Conservation (phyloP, 2,113 vertebrate genomes). For the Regulus satrapa region DNA sequence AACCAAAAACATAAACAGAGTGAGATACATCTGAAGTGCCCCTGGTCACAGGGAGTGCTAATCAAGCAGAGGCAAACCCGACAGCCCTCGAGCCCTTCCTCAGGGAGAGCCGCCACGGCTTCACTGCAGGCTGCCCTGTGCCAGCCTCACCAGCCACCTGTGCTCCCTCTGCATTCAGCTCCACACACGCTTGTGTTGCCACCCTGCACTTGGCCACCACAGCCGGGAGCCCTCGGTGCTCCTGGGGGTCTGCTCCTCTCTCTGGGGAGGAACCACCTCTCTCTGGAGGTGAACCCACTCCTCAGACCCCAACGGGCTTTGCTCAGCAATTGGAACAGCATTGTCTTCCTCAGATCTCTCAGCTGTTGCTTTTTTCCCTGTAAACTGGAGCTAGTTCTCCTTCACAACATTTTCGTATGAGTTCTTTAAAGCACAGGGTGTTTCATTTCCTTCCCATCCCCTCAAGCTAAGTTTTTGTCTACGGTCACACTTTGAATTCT, state of each 20-base stretch:
- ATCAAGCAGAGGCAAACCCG: background rate
- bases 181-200: rapidly evolving
- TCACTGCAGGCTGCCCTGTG: background rate
- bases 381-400: background rate
- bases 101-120: background rate
- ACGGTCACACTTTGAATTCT: conserved; percentile 54
- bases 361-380: background rate
- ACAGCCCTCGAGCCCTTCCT: background rate
- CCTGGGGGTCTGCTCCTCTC: background rate
- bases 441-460: conserved; percentile 65
- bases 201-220: too few species aligned
- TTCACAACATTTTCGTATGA: background rate
- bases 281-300: background rate
- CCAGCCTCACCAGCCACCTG: rapidly evolving
- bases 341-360: background rate
- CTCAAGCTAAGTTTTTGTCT: conserved; percentile 38
- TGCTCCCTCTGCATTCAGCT: rapidly evolving
- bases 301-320: background rate
- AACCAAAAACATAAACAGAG: conserved; percentile 59
- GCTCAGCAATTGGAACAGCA: background rate
- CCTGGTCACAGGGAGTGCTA: conserved; percentile 17
- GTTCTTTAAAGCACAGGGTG: conserved; percentile 37
- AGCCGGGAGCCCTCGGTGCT: rapidly evolving
- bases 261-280: background rate
- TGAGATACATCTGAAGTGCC: background rate